Evolutionary conservation across 1,140 invertebrate genomes (phyloP).

Genomic region (Drosophila tani): DNA sequence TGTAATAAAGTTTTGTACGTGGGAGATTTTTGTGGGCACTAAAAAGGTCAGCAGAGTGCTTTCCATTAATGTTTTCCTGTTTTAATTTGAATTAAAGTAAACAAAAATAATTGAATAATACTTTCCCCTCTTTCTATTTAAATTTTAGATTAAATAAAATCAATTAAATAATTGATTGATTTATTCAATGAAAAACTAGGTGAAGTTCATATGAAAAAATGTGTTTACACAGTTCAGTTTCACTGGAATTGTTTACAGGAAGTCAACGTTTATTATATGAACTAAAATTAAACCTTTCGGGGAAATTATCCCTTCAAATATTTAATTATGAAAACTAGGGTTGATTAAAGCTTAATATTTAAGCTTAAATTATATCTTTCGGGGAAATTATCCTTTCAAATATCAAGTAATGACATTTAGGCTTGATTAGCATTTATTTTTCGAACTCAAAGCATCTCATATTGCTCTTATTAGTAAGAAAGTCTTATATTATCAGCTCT

Average conservation of each 20-base stretch:
- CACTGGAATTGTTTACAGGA: background rate
- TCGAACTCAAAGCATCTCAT: too few relatives aligned
- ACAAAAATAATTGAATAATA: background rate
- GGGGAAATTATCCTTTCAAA: too few relatives aligned
- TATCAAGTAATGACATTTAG: too few relatives aligned
- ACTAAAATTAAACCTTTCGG: too few relatives aligned
- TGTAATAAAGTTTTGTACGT: background rate
- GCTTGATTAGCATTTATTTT: too few relatives aligned
- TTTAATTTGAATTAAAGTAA: background rate
- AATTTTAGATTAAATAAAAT: background rate
- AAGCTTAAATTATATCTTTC: too few relatives aligned
- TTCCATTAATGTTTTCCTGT: background rate
- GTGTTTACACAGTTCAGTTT: background rate
- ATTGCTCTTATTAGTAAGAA: too few relatives aligned
- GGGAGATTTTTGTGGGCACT: background rate
- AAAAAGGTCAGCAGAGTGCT: too few relatives aligned
- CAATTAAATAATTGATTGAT: background rate
- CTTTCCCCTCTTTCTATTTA: background rate
- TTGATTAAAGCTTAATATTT: too few relatives aligned
- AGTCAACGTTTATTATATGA: background rate
- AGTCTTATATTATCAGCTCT: too few relatives aligned
- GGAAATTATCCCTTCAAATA: too few relatives aligned
- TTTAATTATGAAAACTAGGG: too few relatives aligned
- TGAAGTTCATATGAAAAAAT: background rate
- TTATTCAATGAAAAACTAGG: background rate